Evolutionary conservation across 2,888 invertebrate genomes (phyloP), one percentile per base, ranked within the genome.

Genomic region (Sisyra terminalis): DNA sequence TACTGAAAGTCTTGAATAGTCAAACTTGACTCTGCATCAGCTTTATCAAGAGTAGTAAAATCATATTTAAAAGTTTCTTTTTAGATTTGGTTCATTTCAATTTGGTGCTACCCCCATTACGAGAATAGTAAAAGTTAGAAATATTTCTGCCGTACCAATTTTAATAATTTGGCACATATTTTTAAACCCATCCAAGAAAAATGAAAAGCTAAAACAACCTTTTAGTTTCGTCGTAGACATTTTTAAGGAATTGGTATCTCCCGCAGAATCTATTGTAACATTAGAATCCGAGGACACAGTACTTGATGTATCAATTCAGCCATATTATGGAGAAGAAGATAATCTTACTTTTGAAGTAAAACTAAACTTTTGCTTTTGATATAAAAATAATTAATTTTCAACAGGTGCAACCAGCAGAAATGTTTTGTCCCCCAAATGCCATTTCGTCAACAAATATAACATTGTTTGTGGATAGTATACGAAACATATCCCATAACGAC

Each of bases 141-240:
- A 61, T 46, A 52, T 49, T 2, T 55, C 56, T 42, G 40, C 44
- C 1, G 38, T 59, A 24, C 56, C 57, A 3, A 18, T 60, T 29
- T 46, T 43, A 24, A 45, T 60, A 13, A 46, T 52, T 8, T 61
- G 61, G 59, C 53, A 59, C 43, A 47, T 52, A 29, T 57, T 56
- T 44, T 24, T 54, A 35, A 46, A 50, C 1, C 38, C 50, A 29
- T 13, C 13, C 13, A 45, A 47, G 32, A 15, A 37, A 4, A 31
- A 14, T 7, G 38, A 45, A 10, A 14, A 6, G 4, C 39, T 48
- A 10, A 42, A 44, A 15, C 43, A 45, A 16, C 54, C 52, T 1
- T 56, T 58, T 39, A 54, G 51, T 30, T n/a, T 57, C 3, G 14
- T 53, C 15, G 34, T 56, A 15, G 52, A 53, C 36, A 44, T 54